Evolutionary conservation across 2,888 invertebrate genomes (phyloP), one percentile per base, ranked within the genome.

Genomic region (Temnothorax ravouxi): DNA sequence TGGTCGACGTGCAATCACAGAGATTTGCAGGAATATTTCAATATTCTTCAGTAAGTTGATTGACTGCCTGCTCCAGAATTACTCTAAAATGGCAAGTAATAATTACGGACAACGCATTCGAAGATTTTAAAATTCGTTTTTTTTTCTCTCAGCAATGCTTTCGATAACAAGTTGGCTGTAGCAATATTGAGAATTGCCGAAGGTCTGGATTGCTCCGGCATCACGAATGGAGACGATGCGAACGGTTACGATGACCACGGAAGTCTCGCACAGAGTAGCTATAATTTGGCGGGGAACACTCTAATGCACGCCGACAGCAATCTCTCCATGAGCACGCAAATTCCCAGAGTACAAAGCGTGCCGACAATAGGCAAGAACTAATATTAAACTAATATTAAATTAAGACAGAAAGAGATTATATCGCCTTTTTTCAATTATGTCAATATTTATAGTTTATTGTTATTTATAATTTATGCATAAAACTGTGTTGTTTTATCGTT

Each of bases 111-210:
- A 6, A 2, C 66, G 5, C 8, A n/a, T 52, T 54, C 21, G 0
- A 50, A 29, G 9, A 50, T 3, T 66, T 41, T 29, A 29, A 69
- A 9, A 4, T 15, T 9, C 1, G 4, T 54, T 54, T 64, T 41
- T 3, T 34, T 86, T 94, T 62, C 92, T n/a, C n/a, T 61, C 92
- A 97, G 99, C 94, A 97, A 98, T 90, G 98, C 99, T 0, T 99
- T 99, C 95, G 99, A 99, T 92, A 97, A 98, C 92, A 97, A 98
- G 69, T 96, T 99, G 92, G 98, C 99, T 0, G 98, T 99, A 5
- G 98, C 98, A 0, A 98, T 99, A 88, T 95, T 99, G 9, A 97
- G 99, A 38, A 96, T 99, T 44, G 96, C 97, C 0, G 97, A 97
- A 90, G 99, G 99, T 0, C 95, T 99, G 79, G 98, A 99, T 95